Evolutionary conservation across 2,888 invertebrate genomes (phyloP), one percentile per base, ranked within the genome.

Genomic region (Athrips mouffetella): DNA sequence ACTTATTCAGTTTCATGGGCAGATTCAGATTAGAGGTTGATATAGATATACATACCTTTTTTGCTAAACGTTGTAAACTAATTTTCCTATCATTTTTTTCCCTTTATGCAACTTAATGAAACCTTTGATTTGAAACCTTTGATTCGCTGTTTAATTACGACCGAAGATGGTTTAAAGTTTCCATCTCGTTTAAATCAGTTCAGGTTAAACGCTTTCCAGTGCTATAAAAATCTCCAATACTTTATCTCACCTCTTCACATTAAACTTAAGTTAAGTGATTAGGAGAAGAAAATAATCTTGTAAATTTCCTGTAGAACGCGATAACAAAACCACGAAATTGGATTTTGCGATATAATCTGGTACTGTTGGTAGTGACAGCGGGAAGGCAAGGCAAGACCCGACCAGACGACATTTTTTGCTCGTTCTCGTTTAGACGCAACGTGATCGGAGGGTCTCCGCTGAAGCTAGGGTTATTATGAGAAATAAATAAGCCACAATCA

Each of bases 251-350:
- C 29, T 42, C 54, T 58, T 52, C 55, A 55, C 41, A 48, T 37
- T 45, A 51, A 54, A 60, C 57, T 58, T 54, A 55, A 62, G 60
- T 58, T 54, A 55, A 62, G 60, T 58, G 60, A 65, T 75, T 73
- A 73, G 70, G 65, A 73, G 63, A 72, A 65, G 64, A 76, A 71
- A 75, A 64, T 63, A 61, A 80, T 79, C 73, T 78, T 76, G 76
- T 74, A 70, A 80, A 81, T 83, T 81, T 77, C 76, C 79, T 71
- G 67, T 60, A 44, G 63, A 67, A 64, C 58, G 70, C 80, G 85
- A 87, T 85, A 85, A 82, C 81, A 80, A 83, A 85, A 84, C 85
- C 83, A 78, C 86, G 80, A 85, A 87, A 88, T 88, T 88, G 87
- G 86, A 86, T 88, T 88, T 76, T 65, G 70, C 80, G 87, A 88